Conservation (phyloP, 1,140 invertebrate species). For the Drosophila oshimai region DNA sequence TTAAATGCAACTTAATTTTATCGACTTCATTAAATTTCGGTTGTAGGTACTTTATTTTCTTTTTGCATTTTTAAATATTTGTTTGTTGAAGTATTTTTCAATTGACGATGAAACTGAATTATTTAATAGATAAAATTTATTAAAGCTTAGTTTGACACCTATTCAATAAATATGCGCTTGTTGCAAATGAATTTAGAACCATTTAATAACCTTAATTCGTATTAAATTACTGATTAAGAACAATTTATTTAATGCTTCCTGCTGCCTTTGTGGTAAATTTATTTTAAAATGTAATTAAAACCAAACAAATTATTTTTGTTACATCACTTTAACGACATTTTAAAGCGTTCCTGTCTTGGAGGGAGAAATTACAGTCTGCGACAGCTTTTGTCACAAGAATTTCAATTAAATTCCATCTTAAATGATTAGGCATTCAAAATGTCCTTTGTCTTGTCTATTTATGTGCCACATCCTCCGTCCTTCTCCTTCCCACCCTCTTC, state of each 20-base stretch:
- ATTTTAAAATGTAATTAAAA: not conserved
- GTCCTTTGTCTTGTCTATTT: slow-evolving; percentile 40
- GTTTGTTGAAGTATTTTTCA: not conserved
- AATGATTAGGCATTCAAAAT: slow-evolving; percentile 48
- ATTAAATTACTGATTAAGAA: slow-evolving; percentile 2
- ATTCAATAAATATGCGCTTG: slow-evolving; percentile 14
- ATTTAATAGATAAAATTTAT: too few relatives aligned
- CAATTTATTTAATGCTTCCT: not conserved
- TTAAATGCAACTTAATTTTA: too few relatives aligned
- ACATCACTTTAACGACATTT: slow-evolving; percentile 20
- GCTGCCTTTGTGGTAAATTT: too few relatives aligned
- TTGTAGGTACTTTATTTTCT: slow-evolving; percentile 3
- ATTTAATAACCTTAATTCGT: slow-evolving; percentile 3
- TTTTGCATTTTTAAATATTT: not conserved
- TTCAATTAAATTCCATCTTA: slow-evolving; percentile 48
- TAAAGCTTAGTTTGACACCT: too few relatives aligned
- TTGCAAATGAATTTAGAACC: slow-evolving; percentile 32
- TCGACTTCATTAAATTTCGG: slow-evolving; percentile 30
- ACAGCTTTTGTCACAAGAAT: slow-evolving; percentile 24
- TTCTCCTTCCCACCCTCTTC: not conserved
- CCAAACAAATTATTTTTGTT: not conserved
- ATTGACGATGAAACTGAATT: not conserved
- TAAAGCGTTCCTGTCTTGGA: slow-evolving; percentile 2
- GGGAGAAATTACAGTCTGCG: not conserved
- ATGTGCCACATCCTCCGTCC: slow-evolving; percentile 3